Conservation (phyloP, 2,888 invertebrate genomes). For the Meiosimyza decipiens region DNA sequence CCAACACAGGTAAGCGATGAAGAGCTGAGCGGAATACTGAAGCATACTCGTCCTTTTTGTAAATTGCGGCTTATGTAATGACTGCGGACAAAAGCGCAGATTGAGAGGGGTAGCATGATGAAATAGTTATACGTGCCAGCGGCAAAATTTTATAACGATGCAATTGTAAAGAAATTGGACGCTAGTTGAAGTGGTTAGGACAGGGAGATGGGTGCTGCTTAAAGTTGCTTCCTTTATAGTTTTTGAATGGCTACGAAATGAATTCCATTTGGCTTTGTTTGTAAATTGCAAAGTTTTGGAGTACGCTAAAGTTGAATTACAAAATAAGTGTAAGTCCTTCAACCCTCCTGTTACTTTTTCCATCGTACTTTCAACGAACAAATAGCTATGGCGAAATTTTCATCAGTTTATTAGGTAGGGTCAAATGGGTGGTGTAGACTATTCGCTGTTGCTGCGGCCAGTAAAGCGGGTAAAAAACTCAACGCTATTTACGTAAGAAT, state of each 20-base stretch:
- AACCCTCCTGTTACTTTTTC: too few relatives aligned
- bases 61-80: slow-evolving; percentile 29
- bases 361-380: too few relatives aligned
- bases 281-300: slow-evolving; percentile 19
- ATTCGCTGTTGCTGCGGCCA: too few relatives aligned
- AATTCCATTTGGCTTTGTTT: slow-evolving; percentile 32
- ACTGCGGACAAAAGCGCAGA: background rate
- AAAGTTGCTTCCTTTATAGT: background rate
- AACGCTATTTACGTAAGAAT: too few relatives aligned
- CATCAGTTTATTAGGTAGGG: too few relatives aligned
- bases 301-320: background rate
- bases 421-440: too few relatives aligned
- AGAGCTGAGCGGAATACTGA: background rate
- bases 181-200: background rate
- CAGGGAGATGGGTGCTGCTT: background rate
- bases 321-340: background rate
- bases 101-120: background rate
- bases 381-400: too few relatives aligned
- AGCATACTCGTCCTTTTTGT: slow-evolving; percentile 15
- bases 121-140: too few relatives aligned
- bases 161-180: too few relatives aligned
- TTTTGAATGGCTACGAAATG: slow-evolving; percentile 28
- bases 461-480: too few relatives aligned
- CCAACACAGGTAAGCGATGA: slow-evolving; percentile 12
- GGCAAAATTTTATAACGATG: too few relatives aligned